These are phyloP conservation scores for Acanthococcus lagerstroemiae DNA, from an alignment of 2,888 invertebrate genomes.

Conservation along the genomic window DNA sequence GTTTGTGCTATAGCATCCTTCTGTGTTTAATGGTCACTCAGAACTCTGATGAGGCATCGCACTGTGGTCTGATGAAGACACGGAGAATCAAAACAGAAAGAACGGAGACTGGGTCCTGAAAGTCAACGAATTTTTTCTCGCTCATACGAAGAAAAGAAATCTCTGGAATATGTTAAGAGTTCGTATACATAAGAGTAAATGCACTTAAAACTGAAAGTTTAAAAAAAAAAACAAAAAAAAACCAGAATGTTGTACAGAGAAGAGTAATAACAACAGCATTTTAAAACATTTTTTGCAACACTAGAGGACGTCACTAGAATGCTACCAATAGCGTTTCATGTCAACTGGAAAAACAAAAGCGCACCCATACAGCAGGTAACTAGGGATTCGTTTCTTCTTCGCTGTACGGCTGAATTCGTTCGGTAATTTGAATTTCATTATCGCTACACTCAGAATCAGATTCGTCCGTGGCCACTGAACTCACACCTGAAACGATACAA, in stretches of 20 bases:
- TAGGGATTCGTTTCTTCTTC: conserved; percentile 27
- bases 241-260: neutral
- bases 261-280: neutral
- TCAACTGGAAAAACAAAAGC: neutral
- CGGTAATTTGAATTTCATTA: conserved; percentile 23
- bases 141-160: neutral
- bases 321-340: neutral
- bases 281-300: neutral
- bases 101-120: no score
- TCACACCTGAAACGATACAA: conserved; percentile 3
- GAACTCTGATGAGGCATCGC: no score
- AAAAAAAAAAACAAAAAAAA: neutral
- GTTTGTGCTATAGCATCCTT: no score
- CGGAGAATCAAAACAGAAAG: no score
- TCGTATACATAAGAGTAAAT: neutral
- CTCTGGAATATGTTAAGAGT: neutral
- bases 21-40: no score
- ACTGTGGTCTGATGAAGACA: no score
- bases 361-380: conserved; percentile 1
- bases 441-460: conserved; percentile 25
- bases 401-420: conserved; percentile 18
- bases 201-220: neutral
- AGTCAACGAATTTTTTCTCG: neutral
- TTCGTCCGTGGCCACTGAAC: conserved; percentile 13
- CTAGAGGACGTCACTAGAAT: neutral